Base-by-base conservation (phyloP, 1,140 invertebrate genomes). In the Oryctes rhinoceros region DNA sequence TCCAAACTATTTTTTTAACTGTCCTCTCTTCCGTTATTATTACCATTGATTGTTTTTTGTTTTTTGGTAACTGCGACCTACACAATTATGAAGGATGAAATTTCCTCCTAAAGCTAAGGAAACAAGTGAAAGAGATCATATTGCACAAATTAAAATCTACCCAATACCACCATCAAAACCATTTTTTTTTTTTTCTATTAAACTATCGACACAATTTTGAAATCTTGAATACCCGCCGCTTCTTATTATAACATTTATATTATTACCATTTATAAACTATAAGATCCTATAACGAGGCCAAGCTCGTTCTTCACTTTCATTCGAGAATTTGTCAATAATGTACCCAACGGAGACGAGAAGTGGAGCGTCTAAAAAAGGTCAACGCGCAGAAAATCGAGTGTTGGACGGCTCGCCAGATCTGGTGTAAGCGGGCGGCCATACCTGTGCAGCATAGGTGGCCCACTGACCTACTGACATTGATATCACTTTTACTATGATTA, bases 381-480 rank as follows among this genome's bases (percentile, higher is more conserved):
- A 71, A 71, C 24, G 65, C 65, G 65, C 65, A 71, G 65, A 71
- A 71, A 71, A 71, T 30, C 65, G 65, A 71, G 65, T 24, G 35
- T 35, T 24, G 13, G 65, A 30, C 65, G n/a, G 49, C 65, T 30
- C 65, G 65, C 65, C 65, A 20, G 65, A 24, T 71, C 24, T 71
- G 65, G 65, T 35, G 11, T 44, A 10, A 10, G 39, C 39, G 9
- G 39, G 39, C 39, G 39, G 24, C 65, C 65, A 13, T 37, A 71
- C 78, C 53, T 53, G 67, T 65, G 3, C 39, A 48, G 71, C 78
- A 74, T 20, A 37, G n/a, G 65, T 79, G 78, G 35, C 78, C 65
- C 30, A 79, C 78, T 79, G 78, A 79, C 78, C 78, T 49, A 79
- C 78, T 79, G 47, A 71, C 65, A 71, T 71, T 71, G 65, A 71